These are phyloP conservation scores for Aphis gossypii DNA, from an alignment of 1,140 invertebrate species.

Conservation along the genomic window DNA sequence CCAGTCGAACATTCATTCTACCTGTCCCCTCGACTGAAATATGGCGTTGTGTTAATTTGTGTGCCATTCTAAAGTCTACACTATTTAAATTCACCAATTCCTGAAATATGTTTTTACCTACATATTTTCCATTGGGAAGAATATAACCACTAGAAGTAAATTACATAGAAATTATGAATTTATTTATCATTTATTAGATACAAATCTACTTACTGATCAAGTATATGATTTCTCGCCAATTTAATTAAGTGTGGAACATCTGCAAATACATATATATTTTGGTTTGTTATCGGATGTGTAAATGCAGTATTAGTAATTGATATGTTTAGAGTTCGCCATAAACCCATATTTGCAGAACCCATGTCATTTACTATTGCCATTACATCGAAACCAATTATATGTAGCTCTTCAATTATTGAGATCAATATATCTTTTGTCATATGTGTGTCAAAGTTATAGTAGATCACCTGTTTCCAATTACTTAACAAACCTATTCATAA, in stretches of 20 bases:
- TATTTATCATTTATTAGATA: neutral
- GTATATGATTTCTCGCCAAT: neutral
- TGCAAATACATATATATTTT: neutral
- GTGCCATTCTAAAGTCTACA: slow-evolving; percentile 8
- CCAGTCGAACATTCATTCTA: neutral
- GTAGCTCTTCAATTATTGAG: neutral
- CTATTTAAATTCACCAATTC: neutral
- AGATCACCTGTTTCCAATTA: neutral
- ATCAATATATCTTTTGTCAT: neutral
- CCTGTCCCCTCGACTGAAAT: neutral
- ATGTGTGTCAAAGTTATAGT: neutral
- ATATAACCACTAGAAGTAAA: neutral
- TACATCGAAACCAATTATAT: neutral
- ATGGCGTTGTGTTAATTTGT: neutral
- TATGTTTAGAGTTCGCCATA: slow-evolving; percentile 25
- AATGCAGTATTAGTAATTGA: neutral
- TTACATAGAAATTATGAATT: neutral
- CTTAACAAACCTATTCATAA: neutral
- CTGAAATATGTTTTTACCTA: neutral
- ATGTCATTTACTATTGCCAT: slow-evolving; percentile 29
- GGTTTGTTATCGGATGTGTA: neutral
- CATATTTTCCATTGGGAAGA: neutral
- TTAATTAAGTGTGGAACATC: neutral
- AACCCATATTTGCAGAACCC: slow-evolving; percentile 39
- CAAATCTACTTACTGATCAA: neutral